Conservation (phyloP, 2,888 invertebrate genomes). For the Tiliacea aurago region DNA sequence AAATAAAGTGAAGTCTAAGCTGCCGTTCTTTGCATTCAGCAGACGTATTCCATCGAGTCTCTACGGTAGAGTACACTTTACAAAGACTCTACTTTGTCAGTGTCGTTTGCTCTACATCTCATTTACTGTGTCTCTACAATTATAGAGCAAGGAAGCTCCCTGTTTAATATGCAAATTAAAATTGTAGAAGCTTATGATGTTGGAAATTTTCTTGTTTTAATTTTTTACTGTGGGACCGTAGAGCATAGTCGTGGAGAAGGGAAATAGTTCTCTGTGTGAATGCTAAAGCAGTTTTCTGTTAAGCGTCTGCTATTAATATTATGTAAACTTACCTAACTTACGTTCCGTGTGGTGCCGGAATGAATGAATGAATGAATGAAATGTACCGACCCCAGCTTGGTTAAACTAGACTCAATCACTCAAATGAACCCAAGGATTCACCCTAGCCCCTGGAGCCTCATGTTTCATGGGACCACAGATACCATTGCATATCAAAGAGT, state of each 20-base stretch:
- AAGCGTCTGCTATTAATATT: no score
- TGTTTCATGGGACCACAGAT: no score
- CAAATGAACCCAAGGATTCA: no score
- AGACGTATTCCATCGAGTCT: conserved; percentile 57
- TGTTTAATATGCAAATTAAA: conserved; percentile 72
- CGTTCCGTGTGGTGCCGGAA: no score
- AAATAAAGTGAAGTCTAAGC: conserved; percentile 58
- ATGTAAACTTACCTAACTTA: no score
- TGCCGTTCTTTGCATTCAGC: conserved; percentile 63
- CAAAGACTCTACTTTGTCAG: conserved; percentile 65
- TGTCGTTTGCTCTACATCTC: conserved; percentile 64
- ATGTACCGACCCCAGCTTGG: no score
- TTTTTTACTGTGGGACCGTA: conserved; percentile 10
- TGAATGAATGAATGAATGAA: no score
- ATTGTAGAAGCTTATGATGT: conserved; percentile 59
- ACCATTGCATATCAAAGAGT: no score
- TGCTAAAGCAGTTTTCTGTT: background rate
- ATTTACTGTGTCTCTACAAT: conserved; percentile 68
- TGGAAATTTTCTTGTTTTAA: conserved; percentile 38
- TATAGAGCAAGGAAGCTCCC: conserved; percentile 60
- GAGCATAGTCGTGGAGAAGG: background rate
- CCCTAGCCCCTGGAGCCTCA: no score
- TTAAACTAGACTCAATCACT: no score
- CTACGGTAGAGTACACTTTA: conserved; percentile 39
- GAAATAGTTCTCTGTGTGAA: background rate